Evolutionary conservation across 2,113 vertebrate species (phyloP).

Genomic region (Etheostoma spectabile): DNA sequence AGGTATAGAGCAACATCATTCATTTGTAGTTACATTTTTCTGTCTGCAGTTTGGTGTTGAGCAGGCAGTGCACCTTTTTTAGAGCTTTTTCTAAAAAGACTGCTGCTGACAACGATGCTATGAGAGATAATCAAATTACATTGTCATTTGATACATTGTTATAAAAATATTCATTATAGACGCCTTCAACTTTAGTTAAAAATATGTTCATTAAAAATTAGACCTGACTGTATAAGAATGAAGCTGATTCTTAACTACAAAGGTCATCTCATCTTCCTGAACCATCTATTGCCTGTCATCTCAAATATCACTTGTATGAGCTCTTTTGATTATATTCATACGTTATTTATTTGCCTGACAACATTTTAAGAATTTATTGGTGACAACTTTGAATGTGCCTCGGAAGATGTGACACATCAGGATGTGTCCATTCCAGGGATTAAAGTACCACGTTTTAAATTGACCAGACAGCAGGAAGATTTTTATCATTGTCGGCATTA

Average conservation of each 20-base stretch:
- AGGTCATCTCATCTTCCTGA: neutral
- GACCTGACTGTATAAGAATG: slow-evolving; percentile 1
- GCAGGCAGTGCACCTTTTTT: too few relatives aligned
- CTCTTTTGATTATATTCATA: neutral
- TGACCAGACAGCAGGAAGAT: slow-evolving; percentile 44
- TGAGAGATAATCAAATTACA: neutral
- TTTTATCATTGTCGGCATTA: slow-evolving; percentile 59
- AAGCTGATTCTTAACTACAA: neutral
- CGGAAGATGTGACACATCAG: slow-evolving; percentile 6
- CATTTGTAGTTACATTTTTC: too few relatives aligned
- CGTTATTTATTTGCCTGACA: slow-evolving; percentile 24
- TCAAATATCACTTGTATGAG: slow-evolving; percentile 14
- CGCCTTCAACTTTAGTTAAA: neutral
- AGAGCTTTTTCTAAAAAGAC: too few relatives aligned
- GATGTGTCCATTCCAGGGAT: slow-evolving; percentile 30
- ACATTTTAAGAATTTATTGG: slow-evolving; percentile 26
- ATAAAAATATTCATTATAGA: neutral
- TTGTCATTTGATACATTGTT: neutral
- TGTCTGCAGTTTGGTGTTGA: too few relatives aligned
- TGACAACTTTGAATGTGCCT: neutral
- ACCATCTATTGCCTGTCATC: neutral
- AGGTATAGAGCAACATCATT: too few relatives aligned
- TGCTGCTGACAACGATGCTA: too few relatives aligned
- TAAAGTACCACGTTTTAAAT: slow-evolving; percentile 50
- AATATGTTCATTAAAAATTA: neutral